phyloP scores from a whole-genome alignment of 2,113 vertebrate species.

The Oreotragus oreotragus region DNA sequence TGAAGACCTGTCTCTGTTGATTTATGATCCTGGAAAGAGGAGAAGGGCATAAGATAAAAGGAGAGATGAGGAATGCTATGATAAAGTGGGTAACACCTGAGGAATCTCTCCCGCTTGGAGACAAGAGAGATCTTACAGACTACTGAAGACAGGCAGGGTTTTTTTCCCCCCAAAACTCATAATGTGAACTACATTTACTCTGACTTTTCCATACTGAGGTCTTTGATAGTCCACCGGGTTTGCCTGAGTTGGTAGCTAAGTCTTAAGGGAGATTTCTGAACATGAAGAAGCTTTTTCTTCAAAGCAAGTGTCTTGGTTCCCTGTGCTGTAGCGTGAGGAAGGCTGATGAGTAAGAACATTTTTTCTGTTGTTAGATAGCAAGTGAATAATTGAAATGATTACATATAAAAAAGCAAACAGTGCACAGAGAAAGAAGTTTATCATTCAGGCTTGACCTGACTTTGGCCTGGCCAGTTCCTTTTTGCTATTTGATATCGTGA shows the following conservation, averaged over 20 bases:
- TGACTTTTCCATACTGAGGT: conserved; percentile 35
- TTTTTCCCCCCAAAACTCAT: neutral
- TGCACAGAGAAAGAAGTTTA: neutral
- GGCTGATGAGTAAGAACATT: neutral
- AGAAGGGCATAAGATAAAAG: conserved; percentile 66
- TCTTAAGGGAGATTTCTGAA: conserved; percentile 41
- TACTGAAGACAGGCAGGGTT: conserved; percentile 42
- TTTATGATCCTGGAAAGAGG: conserved; percentile 61
- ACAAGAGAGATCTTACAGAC: conserved; percentile 44
- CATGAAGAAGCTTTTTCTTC: conserved; percentile 15
- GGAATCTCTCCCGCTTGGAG: conserved; percentile 16
- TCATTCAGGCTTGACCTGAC: neutral
- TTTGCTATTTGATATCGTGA: neutral
- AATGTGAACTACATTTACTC: conserved; percentile 47
- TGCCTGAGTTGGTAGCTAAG: conserved; percentile 1
- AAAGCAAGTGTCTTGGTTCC: neutral
- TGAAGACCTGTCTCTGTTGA: conserved; percentile 46
- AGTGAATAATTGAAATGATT: neutral
- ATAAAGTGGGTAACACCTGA: conserved; percentile 50
- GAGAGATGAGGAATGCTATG: conserved; percentile 40
- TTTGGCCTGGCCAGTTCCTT: neutral
- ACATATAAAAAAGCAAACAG: neutral
- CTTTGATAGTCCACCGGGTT: conserved; percentile 35
- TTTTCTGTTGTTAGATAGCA: neutral
- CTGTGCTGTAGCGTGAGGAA: neutral